Percentiles rank a stretch among this genome's conserved stretches.
Evolutionary conservation across 2,888 invertebrate genomes (phyloP).

Genomic region (Urechis unicinctus): DNA sequence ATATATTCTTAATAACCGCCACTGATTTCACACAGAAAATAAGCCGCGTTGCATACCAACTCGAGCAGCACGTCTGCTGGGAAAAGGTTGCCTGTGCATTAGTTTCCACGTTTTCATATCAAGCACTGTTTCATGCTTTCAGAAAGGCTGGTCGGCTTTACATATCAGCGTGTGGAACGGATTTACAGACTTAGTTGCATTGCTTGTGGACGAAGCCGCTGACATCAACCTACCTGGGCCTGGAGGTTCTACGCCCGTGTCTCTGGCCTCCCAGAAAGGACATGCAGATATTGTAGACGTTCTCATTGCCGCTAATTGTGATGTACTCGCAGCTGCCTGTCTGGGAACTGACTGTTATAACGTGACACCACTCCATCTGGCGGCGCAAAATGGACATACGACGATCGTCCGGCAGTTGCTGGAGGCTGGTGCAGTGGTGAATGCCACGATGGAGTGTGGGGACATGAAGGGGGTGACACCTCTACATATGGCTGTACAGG

Average conservation of each 20-base stretch:
- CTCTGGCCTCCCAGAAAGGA: constrained; percentile 13
- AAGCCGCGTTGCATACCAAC: background rate
- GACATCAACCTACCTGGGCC: constrained; percentile 8
- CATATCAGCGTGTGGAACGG: constrained; percentile 15
- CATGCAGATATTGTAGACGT: constrained; percentile 3
- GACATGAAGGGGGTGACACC: constrained; percentile 15
- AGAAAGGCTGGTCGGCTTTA: constrained; percentile 14
- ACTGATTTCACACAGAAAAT: background rate
- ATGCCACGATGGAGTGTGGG: constrained; percentile 6
- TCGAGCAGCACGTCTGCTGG: too few relatives aligned
- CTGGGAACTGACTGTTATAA: constrained; percentile 4
- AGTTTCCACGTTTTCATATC: background rate
- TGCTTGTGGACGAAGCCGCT: constrained; percentile 3
- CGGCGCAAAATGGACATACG: constrained; percentile 15
- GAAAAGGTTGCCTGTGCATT: too few relatives aligned
- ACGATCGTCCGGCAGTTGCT: constrained; percentile 5
- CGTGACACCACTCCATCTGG: constrained; percentile 16
- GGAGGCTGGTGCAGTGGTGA: constrained; percentile 11
- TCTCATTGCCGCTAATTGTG: constrained; percentile 7
- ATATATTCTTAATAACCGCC: too few relatives aligned
- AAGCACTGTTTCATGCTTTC: too few relatives aligned
- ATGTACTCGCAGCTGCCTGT: constrained; percentile 7
- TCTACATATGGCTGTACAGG: constrained; percentile 14
- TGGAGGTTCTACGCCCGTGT: constrained; percentile 12
- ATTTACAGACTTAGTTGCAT: background rate